Evolutionary conservation across 2,888 invertebrate species (phyloP), one percentile per base, ranked within the genome.

Genomic region (Campaea margaritaria): DNA sequence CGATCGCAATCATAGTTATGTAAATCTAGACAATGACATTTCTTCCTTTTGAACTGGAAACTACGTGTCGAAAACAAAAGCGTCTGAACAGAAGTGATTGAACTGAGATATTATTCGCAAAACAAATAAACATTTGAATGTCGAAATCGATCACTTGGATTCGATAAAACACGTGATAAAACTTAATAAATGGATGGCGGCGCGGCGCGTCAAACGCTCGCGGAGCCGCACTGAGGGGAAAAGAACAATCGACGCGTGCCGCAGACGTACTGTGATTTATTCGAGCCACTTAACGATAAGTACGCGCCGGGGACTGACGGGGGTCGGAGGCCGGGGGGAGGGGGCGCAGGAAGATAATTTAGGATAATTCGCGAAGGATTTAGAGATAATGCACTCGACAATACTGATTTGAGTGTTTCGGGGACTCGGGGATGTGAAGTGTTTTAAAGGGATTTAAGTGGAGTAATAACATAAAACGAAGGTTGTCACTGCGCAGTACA

Each of bases 331-430:
- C 16, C 38, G 46, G 41, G 21, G 13, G 44, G 34, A 16, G 21
- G 21, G 49, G 53, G 39, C 38, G 36, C 16, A 16, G 16, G 51
- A 27, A 58, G 60, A 58, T 67, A 55, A 64, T 67, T 67, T 62
- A 57, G 60, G 60, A 65, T 67, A 64, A 67, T 67, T 64, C 67
- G 52, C 51, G 41, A 50, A 42, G 65, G 67, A 67, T 67, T 65
- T 65, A 55, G 62, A 62, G 61, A 63, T 65, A 65, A 67, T 67
- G 65, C 67, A 62, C 61, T 63, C 49, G 59, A 59, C 54, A 54
- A 60, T 63, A 57, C 57, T 59, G 63, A 61, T 67, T 67, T 60
- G 60, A 67, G 67, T 62, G 65, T 15, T 42, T 15, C 47, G 14
- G 21, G 28, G 31, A 39, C 36, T 15, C 14, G n/a, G 41, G 31